These are phyloP conservation scores for Tinea trinotella DNA, from an alignment of 2,888 invertebrate species.

Conservation along the genomic window DNA sequence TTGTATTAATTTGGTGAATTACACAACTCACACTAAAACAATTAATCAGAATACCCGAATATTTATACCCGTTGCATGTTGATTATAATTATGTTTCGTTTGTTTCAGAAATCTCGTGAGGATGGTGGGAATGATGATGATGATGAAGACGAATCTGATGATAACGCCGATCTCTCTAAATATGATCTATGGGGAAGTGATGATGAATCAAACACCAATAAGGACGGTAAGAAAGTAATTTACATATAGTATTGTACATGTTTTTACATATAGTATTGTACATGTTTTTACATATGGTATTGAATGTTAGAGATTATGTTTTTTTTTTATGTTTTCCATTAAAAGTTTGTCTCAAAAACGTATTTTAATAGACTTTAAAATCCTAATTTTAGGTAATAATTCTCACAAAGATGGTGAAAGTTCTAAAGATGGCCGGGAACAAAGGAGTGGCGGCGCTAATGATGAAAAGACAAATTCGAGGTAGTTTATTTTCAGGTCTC, in stretches of 20 bases:
- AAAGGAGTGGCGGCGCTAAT: slow-evolving; percentile 42
- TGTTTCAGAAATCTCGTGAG: slow-evolving; percentile 51
- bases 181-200: slow-evolving; percentile 84
- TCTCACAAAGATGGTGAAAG: slow-evolving; percentile 38
- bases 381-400: neutral
- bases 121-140: slow-evolving; percentile 62
- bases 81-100: slow-evolving; percentile 24
- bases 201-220: slow-evolving; percentile 56
- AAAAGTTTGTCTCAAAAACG: no score
- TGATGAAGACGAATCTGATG: slow-evolving; percentile 74
- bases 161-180: slow-evolving; percentile 80
- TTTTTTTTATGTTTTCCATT: no score
- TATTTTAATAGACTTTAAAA: no score
- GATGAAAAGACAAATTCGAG: slow-evolving; percentile 48
- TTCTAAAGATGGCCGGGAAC: slow-evolving; percentile 33
- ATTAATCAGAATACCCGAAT: neutral
- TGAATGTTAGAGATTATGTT: no score
- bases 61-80: neutral
- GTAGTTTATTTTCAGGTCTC: no score
- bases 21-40: neutral
- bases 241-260: no score
- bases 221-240: slow-evolving; percentile 35
- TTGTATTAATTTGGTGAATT: slow-evolving; percentile 35
- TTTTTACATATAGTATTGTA: no score
- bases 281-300: no score